Evolutionary conservation across 1,140 invertebrate genomes (phyloP).

Genomic region (Cyrtorhinus lividipennis): DNA sequence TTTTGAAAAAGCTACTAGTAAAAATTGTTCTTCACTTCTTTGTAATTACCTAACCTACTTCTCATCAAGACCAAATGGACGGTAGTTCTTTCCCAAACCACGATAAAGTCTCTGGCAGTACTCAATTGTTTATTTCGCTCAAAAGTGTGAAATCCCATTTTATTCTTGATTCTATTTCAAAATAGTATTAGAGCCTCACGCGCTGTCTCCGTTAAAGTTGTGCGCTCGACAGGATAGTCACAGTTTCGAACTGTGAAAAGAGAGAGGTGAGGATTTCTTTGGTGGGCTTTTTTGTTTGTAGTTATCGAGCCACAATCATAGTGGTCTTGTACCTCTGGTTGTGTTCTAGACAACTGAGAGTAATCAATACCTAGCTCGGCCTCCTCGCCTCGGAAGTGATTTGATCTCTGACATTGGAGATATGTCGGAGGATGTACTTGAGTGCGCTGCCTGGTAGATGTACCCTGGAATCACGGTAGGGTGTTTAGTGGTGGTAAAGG

Average conservation of each 20-base stretch:
- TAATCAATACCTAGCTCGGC: slow-evolving; percentile 24
- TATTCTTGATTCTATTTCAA: too few species aligned
- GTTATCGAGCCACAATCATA: not conserved
- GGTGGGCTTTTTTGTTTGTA: not conserved
- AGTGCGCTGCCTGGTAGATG: slow-evolving; percentile 57
- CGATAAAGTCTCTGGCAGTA: too few species aligned
- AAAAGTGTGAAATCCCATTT: too few species aligned
- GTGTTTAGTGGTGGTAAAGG: too few species aligned
- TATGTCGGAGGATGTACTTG: slow-evolving; percentile 60
- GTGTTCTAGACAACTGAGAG: slow-evolving; percentile 8
- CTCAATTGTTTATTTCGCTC: too few species aligned
- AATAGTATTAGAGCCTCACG: too few species aligned
- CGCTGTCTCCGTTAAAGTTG: not conserved
- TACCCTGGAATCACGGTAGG: slow-evolving; percentile 39
- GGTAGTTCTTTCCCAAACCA: too few species aligned
- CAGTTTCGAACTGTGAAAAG: not conserved
- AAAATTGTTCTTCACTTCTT: too few species aligned
- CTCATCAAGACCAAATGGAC: too few species aligned
- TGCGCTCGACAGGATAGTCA: slow-evolving; percentile 6
- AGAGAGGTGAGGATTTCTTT: not conserved
- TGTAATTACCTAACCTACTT: too few species aligned
- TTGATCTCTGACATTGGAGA: slow-evolving; percentile 63
- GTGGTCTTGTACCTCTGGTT: slow-evolving; percentile 7
- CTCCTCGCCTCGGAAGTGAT: slow-evolving; percentile 35
- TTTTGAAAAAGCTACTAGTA: too few species aligned